Percentiles rank a stretch among this genome's conserved stretches.
Conservation (phyloP, 2,113 vertebrate genomes). For the rat (Rattus norvegicus) region GRCr8 NC_086020.1:180736001-180736500, state of each 20-base stretch:
- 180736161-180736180: neutral
- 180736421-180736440: neutral
- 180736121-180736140: neutral
- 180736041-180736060: neutral
- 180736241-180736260: neutral
- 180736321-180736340: neutral
- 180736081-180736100: neutral
- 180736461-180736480: neutral
- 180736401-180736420: neutral
- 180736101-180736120: too few relatives aligned
- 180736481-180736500: neutral
- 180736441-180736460: neutral
- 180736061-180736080: neutral
- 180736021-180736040: neutral
- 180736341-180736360: neutral
- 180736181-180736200: neutral
- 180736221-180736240: neutral
- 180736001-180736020: neutral
- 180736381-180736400: neutral
- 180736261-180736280: neutral
- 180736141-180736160: neutral
- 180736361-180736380: neutral
- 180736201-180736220: neutral
- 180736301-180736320: neutral
- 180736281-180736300: neutral